phyloP scores from a whole-genome alignment of 2,888 invertebrate genomes.

The Tenthredo mesomela region DNA sequence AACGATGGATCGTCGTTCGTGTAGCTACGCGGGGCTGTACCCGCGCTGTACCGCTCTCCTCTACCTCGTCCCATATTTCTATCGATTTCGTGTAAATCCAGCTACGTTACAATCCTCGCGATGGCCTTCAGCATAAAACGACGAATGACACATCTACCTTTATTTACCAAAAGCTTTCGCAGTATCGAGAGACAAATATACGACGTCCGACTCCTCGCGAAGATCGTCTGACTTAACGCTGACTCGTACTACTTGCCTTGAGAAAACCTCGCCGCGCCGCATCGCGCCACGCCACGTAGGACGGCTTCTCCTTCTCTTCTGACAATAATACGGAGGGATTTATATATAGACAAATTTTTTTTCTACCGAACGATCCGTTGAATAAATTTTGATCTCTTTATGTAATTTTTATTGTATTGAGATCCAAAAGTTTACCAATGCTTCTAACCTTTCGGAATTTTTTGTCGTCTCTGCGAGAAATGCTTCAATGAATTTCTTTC shows the following conservation, averaged over 20 bases:
- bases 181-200: conserved; percentile 15
- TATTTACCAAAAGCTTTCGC: conserved; percentile 45
- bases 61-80: conserved; percentile 71
- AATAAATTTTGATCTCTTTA: background rate
- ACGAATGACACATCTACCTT: conserved; percentile 46
- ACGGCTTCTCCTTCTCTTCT: background rate
- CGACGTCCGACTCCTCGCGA: background rate
- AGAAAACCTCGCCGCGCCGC: background rate
- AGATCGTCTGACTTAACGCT: conserved; percentile 27
- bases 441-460: background rate
- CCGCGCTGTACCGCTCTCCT: conserved; percentile 37
- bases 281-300: background rate
- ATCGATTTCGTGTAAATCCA: conserved; percentile 75
- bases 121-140: conserved; percentile 54
- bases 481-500: background rate
- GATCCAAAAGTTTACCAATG: background rate
- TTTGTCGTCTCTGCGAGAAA: background rate
- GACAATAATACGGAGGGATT: background rate
- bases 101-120: conserved; percentile 60
- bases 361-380: background rate
- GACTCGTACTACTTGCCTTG: conserved; percentile 45
- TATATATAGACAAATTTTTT: background rate
- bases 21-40: conserved; percentile 12
- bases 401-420: background rate
- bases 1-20: conserved; percentile 39